phyloP scores from a whole-genome alignment of 1,140 invertebrate species.

The Leptinotarsa texana region DNA sequence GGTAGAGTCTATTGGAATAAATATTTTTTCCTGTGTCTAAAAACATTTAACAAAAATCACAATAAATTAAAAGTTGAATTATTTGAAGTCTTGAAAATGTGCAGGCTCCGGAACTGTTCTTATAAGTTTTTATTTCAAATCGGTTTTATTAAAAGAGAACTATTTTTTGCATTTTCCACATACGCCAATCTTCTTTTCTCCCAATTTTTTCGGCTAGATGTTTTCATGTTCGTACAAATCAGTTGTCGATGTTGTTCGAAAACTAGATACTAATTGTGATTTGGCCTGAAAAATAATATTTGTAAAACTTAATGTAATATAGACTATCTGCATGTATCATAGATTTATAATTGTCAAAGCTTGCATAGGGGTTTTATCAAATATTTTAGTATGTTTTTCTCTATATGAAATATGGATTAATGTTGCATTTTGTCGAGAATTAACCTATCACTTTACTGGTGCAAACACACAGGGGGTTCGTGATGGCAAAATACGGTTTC shows the following conservation, averaged over 20 bases:
- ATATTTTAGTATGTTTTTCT: conserved; percentile 51
- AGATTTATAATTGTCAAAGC: conserved; percentile 49
- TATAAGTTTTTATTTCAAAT: no score
- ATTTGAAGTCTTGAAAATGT: no score
- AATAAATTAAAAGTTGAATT: no score
- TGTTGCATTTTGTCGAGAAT: conserved; percentile 50
- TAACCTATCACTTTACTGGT: conserved; percentile 34
- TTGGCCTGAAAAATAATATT: conserved; percentile 43
- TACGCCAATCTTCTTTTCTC: neutral
- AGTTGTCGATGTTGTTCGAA: conserved; percentile 30
- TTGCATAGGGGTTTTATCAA: conserved; percentile 48
- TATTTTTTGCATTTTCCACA: conserved; percentile 17
- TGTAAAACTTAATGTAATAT: conserved; percentile 47
- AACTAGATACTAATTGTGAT: conserved; percentile 45
- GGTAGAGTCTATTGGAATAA: no score
- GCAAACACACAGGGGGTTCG: conserved; percentile 26
- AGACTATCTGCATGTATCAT: conserved; percentile 49
- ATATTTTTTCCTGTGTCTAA: no score
- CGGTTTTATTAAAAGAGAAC: no score
- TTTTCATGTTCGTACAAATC: conserved; percentile 30
- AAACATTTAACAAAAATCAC: no score
- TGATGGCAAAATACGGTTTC: conserved; percentile 10
- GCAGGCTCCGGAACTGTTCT: no score
- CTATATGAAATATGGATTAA: conserved; percentile 45
- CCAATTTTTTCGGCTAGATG: conserved; percentile 35